Evolutionary conservation across 2,888 invertebrate species (phyloP), one percentile per base, ranked within the genome.

Genomic region (Cynaeus angustus): DNA sequence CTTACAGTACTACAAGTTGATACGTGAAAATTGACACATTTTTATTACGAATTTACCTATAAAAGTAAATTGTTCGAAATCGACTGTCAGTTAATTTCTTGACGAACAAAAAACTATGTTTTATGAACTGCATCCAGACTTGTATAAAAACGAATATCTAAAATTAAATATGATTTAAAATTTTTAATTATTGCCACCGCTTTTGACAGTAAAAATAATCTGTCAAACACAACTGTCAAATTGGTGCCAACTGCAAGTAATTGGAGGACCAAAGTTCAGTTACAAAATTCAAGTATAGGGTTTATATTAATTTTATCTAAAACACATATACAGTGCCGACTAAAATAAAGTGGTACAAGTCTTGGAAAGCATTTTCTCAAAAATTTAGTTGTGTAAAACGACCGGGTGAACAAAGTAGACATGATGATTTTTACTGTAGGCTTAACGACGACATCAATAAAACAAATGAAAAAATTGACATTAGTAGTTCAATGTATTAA

Each of bases 121-220:
- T 73, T 45, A 74, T 43, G 71, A 74, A 66, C 65, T 73, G 71
- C 76, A 76, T 76, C 70, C 74, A 76, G 71, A 38, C 16, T 33
- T 48, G 13, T 9, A 46, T 61, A 10, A n/a, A 26, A 50, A 28
- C 28, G 10, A n/a, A 37, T 37, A 1, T 3, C 13, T 12, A 41
- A 41, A 12, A 16, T 52, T 52, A 52, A 16, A 30, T 30, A 12
- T 30, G 3, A 9, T 48, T 48, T 26, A 48, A 43, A 43, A 6
- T 3, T 43, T 43, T 2, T 33, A 33, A 7, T n/a, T 33, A 33
- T 33, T 33, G 33, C 33, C 33, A 33, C 33, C 7, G 33, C n/a
- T 7, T 33, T 33, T 33, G 33, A 33, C 33, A 33, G 33, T 33
- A 33, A 33, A 33, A 33, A 33, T 33, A 33, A 33, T 33, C 33